Conservation (phyloP, 1,140 invertebrate species). For the Venustaconcha ellipsiformis region DNA sequence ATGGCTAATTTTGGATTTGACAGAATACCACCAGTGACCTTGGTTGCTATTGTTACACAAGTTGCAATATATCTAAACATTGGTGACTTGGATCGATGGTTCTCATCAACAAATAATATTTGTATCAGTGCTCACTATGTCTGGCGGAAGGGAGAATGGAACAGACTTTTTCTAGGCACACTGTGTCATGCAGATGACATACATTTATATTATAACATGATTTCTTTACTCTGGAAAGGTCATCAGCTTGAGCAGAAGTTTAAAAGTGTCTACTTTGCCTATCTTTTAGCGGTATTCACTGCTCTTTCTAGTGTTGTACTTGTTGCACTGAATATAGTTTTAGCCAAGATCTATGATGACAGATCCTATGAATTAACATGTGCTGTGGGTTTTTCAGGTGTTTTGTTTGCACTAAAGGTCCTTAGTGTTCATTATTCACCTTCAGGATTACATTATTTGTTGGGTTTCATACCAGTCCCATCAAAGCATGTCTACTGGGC, state of each 20-base stretch:
- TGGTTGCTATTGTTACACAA: conserved; percentile 70
- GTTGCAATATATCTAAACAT: conserved; percentile 62
- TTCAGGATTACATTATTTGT: conserved; percentile 67
- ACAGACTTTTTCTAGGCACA: conserved; percentile 74
- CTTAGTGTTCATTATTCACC: conserved; percentile 72
- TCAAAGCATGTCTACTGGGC: conserved; percentile 77
- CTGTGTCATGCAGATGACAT: conserved; percentile 80
- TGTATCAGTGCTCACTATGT: conserved; percentile 76
- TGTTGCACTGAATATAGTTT: conserved; percentile 67
- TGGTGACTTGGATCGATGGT: conserved; percentile 41
- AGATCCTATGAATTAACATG: conserved; percentile 71
- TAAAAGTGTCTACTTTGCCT: conserved; percentile 74
- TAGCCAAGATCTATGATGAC: conserved; percentile 55
- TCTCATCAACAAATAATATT: conserved; percentile 68
- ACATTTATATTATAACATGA: conserved; percentile 84
- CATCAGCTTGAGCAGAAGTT: conserved; percentile 72
- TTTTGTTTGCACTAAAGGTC: conserved; percentile 79
- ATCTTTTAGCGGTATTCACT: conserved; percentile 73
- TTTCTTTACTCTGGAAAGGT: conserved; percentile 79
- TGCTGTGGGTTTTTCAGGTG: conserved; percentile 79
- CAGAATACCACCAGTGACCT: conserved; percentile 77
- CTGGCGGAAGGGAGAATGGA: conserved; percentile 73
- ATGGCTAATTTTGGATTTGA: conserved; percentile 71
- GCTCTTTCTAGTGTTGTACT: conserved; percentile 73
- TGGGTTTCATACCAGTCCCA: conserved; percentile 73